These are phyloP conservation scores for Melanotaenia duboulayi DNA, from an alignment of 2,113 vertebrate species.

Conservation along the genomic window DNA sequence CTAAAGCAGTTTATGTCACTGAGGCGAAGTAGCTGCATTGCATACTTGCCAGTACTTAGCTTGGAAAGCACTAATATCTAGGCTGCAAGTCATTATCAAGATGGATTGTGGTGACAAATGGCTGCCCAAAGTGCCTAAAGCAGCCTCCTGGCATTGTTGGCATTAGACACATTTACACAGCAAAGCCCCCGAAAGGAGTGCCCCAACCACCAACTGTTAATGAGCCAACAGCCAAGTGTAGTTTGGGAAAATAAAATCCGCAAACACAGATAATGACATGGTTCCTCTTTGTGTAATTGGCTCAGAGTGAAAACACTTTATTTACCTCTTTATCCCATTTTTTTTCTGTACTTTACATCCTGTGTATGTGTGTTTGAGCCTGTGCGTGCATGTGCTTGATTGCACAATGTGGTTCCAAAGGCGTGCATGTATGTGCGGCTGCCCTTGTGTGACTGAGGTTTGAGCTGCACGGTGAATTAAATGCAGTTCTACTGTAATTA, in stretches of 20 bases:
- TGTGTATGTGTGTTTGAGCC: slow-evolving; percentile 40
- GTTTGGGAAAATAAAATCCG: slow-evolving; percentile 71
- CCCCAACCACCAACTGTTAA: slow-evolving; percentile 65
- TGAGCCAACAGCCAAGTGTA: slow-evolving; percentile 68
- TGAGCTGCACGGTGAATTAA: slow-evolving; percentile 78
- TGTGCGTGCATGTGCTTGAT: slow-evolving; percentile 31
- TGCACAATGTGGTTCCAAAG: background rate
- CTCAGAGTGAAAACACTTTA: slow-evolving; percentile 76
- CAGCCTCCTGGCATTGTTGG: slow-evolving; percentile 72
- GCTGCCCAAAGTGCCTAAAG: slow-evolving; percentile 68
- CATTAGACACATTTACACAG: slow-evolving; percentile 71
- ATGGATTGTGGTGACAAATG: slow-evolving; percentile 78
- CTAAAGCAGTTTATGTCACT: slow-evolving; percentile 47
- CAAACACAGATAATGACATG: slow-evolving; percentile 80
- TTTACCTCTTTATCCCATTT: slow-evolving; percentile 62
- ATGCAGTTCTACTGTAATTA: slow-evolving; percentile 79
- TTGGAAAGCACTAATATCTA: slow-evolving; percentile 66
- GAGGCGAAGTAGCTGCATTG: slow-evolving; percentile 45
- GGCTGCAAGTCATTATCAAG: slow-evolving; percentile 78
- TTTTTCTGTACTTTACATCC: slow-evolving; percentile 44
- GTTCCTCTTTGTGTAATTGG: slow-evolving; percentile 79
- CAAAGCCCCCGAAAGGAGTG: slow-evolving; percentile 48
- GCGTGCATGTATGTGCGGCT: slow-evolving; percentile 16
- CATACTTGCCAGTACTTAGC: slow-evolving; percentile 59
- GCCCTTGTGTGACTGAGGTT: slow-evolving; percentile 64